Evolutionary conservation across 2,113 vertebrate species (phyloP).

Genomic region (Tragulus kanchil): DNA sequence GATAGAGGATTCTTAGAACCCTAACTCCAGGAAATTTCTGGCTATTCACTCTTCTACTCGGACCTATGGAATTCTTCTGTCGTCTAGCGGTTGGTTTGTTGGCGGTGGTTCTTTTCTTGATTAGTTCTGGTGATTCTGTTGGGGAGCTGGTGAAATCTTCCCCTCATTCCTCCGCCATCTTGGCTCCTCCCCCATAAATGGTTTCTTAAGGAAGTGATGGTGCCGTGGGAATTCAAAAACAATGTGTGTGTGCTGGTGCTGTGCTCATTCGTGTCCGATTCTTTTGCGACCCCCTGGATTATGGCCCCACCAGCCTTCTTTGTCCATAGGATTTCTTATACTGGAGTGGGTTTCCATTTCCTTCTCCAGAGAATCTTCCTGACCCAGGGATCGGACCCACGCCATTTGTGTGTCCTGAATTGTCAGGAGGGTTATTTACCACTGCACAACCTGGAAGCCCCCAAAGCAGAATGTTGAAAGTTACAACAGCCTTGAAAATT

Average conservation of each 20-base stretch:
- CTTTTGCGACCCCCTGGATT: neutral
- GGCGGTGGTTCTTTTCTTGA: too few relatives aligned
- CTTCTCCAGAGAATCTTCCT: neutral
- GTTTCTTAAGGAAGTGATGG: neutral
- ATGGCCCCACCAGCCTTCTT: neutral
- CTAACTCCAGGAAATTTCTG: too few relatives aligned
- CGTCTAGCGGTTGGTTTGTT: too few relatives aligned
- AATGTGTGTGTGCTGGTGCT: neutral
- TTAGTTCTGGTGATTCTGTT: too few relatives aligned
- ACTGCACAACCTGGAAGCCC: neutral
- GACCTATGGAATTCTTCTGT: too few relatives aligned
- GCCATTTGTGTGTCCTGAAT: neutral
- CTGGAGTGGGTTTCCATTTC: neutral
- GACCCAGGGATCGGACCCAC: neutral
- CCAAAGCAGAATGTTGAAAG: neutral
- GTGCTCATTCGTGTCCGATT: neutral
- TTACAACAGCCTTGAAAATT: neutral
- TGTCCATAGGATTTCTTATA: neutral
- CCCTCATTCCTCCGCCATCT: too few relatives aligned
- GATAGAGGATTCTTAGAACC: too few relatives aligned
- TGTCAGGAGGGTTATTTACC: neutral
- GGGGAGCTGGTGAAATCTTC: too few relatives aligned
- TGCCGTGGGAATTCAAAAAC: neutral
- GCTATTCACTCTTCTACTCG: too few relatives aligned
- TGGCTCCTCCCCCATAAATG: too few relatives aligned